Base-by-base conservation (phyloP, 2,797 vertebrate genomes). In the Myiotriccus ornatus region DNA sequence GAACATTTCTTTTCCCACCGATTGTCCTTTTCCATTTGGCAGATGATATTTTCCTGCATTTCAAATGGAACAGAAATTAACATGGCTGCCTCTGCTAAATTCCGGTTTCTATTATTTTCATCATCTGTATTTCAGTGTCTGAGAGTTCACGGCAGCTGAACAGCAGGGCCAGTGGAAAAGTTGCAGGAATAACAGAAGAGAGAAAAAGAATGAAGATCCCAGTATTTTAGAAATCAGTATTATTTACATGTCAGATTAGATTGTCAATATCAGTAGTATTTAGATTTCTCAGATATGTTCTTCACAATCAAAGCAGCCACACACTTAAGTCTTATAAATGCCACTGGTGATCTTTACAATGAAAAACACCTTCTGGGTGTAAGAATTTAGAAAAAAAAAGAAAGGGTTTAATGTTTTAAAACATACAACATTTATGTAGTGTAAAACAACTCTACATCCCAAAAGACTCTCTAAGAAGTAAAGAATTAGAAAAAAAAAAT, bases 11-110 rank as follows among this genome's bases (percentile, higher is more conserved):
- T 94, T 96, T 82, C 94, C 88, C 91, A 96, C 35, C 60, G 70
- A 95, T 44, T 93, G 81, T 94, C 91, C 94, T 96, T 95, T 95
- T 87, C 88, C 85, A 78, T 91, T 93, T 94, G 86, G 91, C 82
- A 96, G 91, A 94, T 92, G 81, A 95, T 87, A 86, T 94, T 92
- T 96, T 76, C 93, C 88, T 89, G 78, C 64, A 85, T 95, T 92
- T 94, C 90, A 96, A 94, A 89, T 85, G 92, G 89, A 96, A 97
- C 60, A 95, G 87, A 89, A 93, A 94, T 94, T 84, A 95, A 96
- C 88, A 95, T 95, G 95, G 96, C 81, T 90, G 81, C 81, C 93
- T 89, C 93, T 49, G 57, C 79, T 93, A 84, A 94, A 91, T 60
- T 84, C n/a, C 2, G 0, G 20, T 50, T 80, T 78, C 78, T 60